These are phyloP conservation scores for Halictus ligatus DNA, from an alignment of 2,888 invertebrate genomes.

Conservation along the genomic window DNA sequence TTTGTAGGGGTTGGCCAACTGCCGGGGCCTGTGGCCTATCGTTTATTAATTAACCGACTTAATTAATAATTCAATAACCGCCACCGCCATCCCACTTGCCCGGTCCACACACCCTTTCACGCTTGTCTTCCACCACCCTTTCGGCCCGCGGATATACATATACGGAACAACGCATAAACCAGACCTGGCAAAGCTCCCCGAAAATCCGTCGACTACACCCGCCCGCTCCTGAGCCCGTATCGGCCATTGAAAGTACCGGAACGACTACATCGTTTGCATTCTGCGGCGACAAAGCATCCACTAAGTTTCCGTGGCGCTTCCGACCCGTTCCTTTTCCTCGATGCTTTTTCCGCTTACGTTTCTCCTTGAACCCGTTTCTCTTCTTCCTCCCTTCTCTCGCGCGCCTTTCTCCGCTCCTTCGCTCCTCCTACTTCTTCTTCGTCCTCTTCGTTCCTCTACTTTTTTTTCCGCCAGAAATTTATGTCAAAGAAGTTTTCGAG, in stretches of 20 bases:
- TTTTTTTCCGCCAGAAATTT: not conserved
- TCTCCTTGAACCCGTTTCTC: not conserved
- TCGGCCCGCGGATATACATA: constrained; percentile 8
- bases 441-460: too few relatives aligned
- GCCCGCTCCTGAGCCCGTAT: constrained; percentile 22
- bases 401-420: not conserved
- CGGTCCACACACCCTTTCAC: constrained; percentile 10
- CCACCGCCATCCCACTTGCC: constrained; percentile 53
- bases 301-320: not conserved
- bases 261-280: constrained; percentile 9
- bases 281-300: not conserved
- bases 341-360: not conserved
- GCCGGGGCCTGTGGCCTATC: constrained; percentile 69
- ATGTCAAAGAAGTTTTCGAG: constrained; percentile 1
- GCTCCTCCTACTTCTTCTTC: not conserved
- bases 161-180: constrained; percentile 46
- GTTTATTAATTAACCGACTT: constrained; percentile 80
- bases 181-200: constrained; percentile 35
- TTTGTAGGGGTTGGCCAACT: constrained; percentile 61
- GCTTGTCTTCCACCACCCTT: constrained; percentile 19
- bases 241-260: constrained; percentile 17
- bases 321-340: not conserved
- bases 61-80: constrained; percentile 81
- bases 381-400: not conserved
- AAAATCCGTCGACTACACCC: constrained; percentile 50